Evolutionary conservation across 1,140 invertebrate genomes (phyloP), one percentile per base, ranked within the genome.

Genomic region (Eurosta solidaginis): DNA sequence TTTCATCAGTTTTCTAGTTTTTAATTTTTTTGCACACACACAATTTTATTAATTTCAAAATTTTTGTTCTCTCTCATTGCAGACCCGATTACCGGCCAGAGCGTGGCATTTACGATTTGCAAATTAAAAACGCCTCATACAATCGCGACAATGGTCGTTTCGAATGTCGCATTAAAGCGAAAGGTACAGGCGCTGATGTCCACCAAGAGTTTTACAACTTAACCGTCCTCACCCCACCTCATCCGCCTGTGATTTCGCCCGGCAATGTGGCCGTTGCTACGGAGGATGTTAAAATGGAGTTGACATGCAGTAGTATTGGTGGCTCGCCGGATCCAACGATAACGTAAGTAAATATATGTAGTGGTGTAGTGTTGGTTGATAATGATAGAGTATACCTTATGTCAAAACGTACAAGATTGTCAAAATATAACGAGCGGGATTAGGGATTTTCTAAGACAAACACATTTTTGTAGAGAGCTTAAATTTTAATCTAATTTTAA

Each of bases 71-170:
- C 40, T 78, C 22, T 68, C 63, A 47, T 90, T 89, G 14, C 89
- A 95, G 93, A 87, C 90, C 95, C 80, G 93, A 93, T 82, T 94
- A 92, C 85, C 91, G 91, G 79, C 93, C 94, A 6, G 91, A 92
- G 14, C 92, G 94, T 75, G 96, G 96, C 17, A 92, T 93, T 40
- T 98, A 96, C 89, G 96, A 97, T 89, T 90, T 98, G 81, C 90
- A 93, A 83, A 96, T 98, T 80, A 91, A 92, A 22, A 96, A 96
- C 84, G 93, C 94, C 0, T 94, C 93, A 25, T 97, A 97, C 88
- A 94, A 94, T 82, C 90, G 95, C 0, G 96, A 98, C 89, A 96
- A 97, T 84, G 96, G 96, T 5, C 92, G 93, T 79, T 97, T 97
- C 89, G 95, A 96, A 89, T 98, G 96, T 85, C 92, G 94, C 25